phyloP scores from a whole-genome alignment of 2,113 vertebrate genomes.

The Pachypanchax playfairii region DNA sequence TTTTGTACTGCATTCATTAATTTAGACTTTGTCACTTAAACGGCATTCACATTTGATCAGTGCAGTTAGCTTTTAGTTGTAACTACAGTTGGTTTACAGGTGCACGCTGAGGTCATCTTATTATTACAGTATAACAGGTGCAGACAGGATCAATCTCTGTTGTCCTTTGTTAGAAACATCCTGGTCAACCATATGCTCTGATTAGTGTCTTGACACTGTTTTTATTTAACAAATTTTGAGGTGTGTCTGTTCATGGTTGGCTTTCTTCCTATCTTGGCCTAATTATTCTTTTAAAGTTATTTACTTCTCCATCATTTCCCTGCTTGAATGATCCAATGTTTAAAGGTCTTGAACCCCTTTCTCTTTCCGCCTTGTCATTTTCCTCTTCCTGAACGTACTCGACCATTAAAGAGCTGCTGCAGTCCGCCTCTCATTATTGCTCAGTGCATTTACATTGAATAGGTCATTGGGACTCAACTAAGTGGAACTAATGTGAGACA shows the following conservation, averaged over 20 bases:
- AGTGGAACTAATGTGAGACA: slow-evolving; percentile 93
- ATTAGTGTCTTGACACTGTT: slow-evolving; percentile 28
- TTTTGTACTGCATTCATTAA: slow-evolving; percentile 65
- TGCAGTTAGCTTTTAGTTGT: slow-evolving; percentile 50
- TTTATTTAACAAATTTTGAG: slow-evolving; percentile 37
- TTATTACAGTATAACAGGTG: slow-evolving; percentile 32
- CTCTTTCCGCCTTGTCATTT: slow-evolving; percentile 73
- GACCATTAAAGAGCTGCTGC: slow-evolving; percentile 77
- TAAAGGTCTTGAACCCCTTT: slow-evolving; percentile 65
- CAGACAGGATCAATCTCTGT: slow-evolving; percentile 9
- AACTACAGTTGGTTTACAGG: slow-evolving; percentile 40
- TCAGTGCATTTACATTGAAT: slow-evolving; percentile 84
- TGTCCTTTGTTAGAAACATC: slow-evolving; percentile 32
- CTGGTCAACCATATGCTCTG: slow-evolving; percentile 9
- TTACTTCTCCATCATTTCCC: slow-evolving; percentile 65
- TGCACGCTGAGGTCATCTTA: slow-evolving; percentile 49
- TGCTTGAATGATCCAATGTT: slow-evolving; percentile 61
- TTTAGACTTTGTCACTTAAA: slow-evolving; percentile 47
- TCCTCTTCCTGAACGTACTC: slow-evolving; percentile 68
- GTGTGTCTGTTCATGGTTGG: slow-evolving; percentile 43
- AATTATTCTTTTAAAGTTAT: slow-evolving; percentile 59
- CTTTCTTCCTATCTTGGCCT: slow-evolving; percentile 27
- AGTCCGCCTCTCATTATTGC: slow-evolving; percentile 79
- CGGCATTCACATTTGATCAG: slow-evolving; percentile 46
- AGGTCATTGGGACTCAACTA: slow-evolving; percentile 90